phyloP scores from a whole-genome alignment of 2,113 vertebrate genomes.

The Phrynosoma blainvillii region DNA sequence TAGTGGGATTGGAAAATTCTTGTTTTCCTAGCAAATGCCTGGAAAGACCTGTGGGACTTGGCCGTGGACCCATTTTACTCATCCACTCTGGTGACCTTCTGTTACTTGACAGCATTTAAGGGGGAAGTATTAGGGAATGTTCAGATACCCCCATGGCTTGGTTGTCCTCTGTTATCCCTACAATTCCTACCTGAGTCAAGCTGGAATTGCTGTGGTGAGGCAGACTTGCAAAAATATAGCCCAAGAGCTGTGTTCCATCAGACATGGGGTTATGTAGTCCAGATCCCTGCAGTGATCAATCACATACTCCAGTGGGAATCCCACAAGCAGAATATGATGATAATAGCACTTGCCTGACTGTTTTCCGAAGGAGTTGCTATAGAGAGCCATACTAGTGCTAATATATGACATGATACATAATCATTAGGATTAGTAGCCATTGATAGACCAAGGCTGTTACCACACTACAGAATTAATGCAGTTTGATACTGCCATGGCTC shows the following conservation, averaged over 20 bases:
- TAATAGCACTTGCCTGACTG: background rate
- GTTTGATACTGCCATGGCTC: too few species aligned
- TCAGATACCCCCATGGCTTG: background rate
- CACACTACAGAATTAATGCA: too few species aligned
- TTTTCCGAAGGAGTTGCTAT: too few species aligned
- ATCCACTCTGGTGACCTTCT: background rate
- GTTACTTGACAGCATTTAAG: background rate
- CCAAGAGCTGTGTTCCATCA: background rate
- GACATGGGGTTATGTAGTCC: too few species aligned
- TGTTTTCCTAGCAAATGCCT: slow-evolving; percentile 11
- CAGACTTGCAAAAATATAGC: background rate
- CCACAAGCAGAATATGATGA: background rate
- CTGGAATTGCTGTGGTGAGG: background rate
- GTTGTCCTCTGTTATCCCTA: background rate
- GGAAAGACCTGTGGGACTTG: background rate
- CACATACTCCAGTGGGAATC: background rate
- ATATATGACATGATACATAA: too few species aligned
- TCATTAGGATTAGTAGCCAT: too few species aligned
- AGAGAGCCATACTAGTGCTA: too few species aligned
- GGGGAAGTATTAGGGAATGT: background rate
- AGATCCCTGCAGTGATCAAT: too few species aligned
- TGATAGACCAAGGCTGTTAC: too few species aligned
- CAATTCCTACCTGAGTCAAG: background rate
- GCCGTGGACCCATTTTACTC: background rate
- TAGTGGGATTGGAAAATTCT: background rate